These are phyloP conservation scores for Podarcis lilfordi DNA, from an alignment of 2,797 vertebrate genomes.

Conservation along the genomic window DNA sequence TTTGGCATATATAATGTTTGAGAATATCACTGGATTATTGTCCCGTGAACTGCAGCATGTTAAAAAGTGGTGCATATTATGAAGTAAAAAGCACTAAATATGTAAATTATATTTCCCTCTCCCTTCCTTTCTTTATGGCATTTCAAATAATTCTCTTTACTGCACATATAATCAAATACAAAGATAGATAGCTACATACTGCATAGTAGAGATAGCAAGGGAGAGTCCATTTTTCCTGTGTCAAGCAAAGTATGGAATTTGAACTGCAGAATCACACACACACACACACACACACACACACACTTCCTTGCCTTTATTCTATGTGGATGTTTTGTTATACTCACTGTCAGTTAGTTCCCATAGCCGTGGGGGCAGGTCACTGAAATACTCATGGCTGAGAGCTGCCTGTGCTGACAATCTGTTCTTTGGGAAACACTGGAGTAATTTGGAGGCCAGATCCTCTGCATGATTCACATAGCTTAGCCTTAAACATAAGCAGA, in stretches of 20 bases:
- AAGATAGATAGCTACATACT: slow-evolving; percentile 76
- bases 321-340: slow-evolving; percentile 69
- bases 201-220: slow-evolving; percentile 78
- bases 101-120: slow-evolving; percentile 78
- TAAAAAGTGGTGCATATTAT: slow-evolving; percentile 67
- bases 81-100: slow-evolving; percentile 78
- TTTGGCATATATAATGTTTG: slow-evolving; percentile 60
- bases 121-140: slow-evolving; percentile 73
- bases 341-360: slow-evolving; percentile 94
- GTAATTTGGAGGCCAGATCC: slow-evolving; percentile 94
- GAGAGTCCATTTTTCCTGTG: slow-evolving; percentile 72
- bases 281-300: slow-evolving; percentile 16
- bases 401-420: slow-evolving; percentile 93
- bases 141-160: slow-evolving; percentile 76
- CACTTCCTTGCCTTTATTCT: slow-evolving; percentile 9
- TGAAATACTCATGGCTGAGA: slow-evolving; percentile 94
- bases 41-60: slow-evolving; percentile 67
- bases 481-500: slow-evolving; percentile 82
- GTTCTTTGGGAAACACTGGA: slow-evolving; percentile 98
- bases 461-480: slow-evolving; percentile 93
- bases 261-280: slow-evolving; percentile 60
- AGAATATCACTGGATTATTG: slow-evolving; percentile 69
- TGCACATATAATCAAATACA: slow-evolving; percentile 78
- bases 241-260: slow-evolving; percentile 71
- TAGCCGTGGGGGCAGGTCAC: slow-evolving; percentile 93